Base-by-base conservation (phyloP, 2,888 invertebrate genomes). In the Prostheceraeus crozeri region DNA sequence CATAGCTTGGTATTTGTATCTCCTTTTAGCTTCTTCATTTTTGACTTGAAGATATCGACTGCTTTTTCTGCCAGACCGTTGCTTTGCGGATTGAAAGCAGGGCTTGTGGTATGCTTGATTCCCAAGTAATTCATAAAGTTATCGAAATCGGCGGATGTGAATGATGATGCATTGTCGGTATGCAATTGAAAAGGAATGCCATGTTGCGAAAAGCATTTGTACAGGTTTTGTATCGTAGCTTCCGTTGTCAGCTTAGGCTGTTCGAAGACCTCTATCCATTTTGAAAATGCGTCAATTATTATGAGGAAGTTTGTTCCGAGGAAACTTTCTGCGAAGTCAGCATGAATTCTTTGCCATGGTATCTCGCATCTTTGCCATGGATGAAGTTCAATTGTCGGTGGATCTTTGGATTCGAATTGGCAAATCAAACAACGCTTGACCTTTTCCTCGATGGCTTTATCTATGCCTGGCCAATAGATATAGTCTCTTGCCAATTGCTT, bases 1-100 rank as follows among this genome's bases (percentile, higher is more conserved):
- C 27, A 4, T 8, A 48, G n/a, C 27, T 4, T 4, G 8, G 48
- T 48, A 25, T 48, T 30, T 4, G 33, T 21, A 19, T 30, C 28
- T 6, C 31, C 54, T 46, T 54, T 21, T 51, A 16, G 28, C 33
- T 35, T 54, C 33, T 8, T 54, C n/a, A 30, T 8, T 8, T 54
- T 6, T 16, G 21, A 33, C 28, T 54, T 54, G 33, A 35, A 6
- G 14, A 35, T 54, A n/a, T 54, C 31, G 11, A 54, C 54, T 19
- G 54, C 54, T 54, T 33, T 30, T 16, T 54, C 54, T n/a, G 54
- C 54, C 33, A 33, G 54, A 46, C 54, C 54, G 33, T 54, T 54
- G 4, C 27, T 54, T 35, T 28, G 31, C 21, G 54, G 54, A 33
- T 54, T 28, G 16, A 33, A 54, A 30, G 54, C 31, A 21, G 27